Evolutionary conservation across 2,797 vertebrate genomes (phyloP), one percentile per base, ranked within the genome.

Genomic region (Falco peregrinus): DNA sequence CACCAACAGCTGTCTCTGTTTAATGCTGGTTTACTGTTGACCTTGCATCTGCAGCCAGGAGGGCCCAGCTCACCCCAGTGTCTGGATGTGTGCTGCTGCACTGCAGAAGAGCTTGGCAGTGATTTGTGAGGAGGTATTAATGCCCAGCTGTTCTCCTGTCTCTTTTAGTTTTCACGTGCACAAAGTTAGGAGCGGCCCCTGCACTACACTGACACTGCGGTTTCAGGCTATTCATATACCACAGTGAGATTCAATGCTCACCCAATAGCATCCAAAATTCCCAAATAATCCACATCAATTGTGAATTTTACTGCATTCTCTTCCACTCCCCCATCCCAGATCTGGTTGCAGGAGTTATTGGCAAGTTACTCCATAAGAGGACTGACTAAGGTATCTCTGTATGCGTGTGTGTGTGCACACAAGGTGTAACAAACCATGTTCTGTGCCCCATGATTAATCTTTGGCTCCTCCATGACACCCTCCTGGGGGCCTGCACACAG

Each of bases 401-500:
- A n/a, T 7, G 7, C 1, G 1, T 0, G 7, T 19, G 16, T 48
- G 26, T 0, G 0, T 41, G 20, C 57, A 68, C 37, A 33, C 0
- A 0, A 45, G 33, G n/a, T 26, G 35, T 41, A 81, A 78, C 45
- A 57, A 80, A 47, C 20, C 45, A 35, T 0, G 0, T 45, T 48
- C n/a, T 33, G 28, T 54, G 74, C 15, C 47, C 37, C 1, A 0
- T 17, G 18, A 45, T 75, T 24, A 89, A 71, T 25, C 17, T 84
- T 57, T 10, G 16, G 37, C 41, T 67, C n/a, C 53, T 71, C 41
- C 76, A 75, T 0, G 0, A 60, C 57, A 80, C 29, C 24, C 41
- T 79, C 50, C 37, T 11, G 10, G 13, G 33, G 8, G 26, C 64
- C 80, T 37, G 41, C 67, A 75, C 5, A 3, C 45, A 51, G 61